Conservation (phyloP, 2,113 vertebrate genomes). For the Zapornia atra region DNA sequence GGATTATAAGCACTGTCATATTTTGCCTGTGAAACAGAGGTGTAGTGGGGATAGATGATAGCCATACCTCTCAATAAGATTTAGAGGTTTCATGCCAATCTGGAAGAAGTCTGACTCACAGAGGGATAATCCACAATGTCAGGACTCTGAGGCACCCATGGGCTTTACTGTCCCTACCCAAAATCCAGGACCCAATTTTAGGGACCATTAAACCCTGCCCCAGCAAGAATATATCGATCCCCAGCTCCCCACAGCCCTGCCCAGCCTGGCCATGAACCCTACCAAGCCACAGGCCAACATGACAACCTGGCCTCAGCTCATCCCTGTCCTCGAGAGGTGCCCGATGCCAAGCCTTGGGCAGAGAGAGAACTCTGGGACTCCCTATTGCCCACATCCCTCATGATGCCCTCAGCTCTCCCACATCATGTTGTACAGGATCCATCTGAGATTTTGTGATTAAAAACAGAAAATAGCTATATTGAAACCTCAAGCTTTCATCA, state of each 20-base stretch:
- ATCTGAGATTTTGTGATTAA: not conserved
- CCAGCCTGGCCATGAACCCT: accelerated
- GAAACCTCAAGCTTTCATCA: not conserved
- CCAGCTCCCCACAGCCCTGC: not conserved
- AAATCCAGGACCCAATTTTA: not conserved
- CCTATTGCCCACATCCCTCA: accelerated
- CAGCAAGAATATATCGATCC: not conserved
- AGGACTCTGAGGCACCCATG: not conserved
- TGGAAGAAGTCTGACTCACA: not conserved
- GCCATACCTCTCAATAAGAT: not conserved
- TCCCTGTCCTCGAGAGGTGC: accelerated
- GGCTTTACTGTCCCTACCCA: not conserved
- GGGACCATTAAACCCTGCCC: accelerated
- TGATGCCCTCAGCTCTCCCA: accelerated
- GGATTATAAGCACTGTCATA: not conserved
- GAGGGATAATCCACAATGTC: not conserved
- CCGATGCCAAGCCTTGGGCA: accelerated
- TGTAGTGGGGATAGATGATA: not conserved
- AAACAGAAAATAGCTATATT: not conserved
- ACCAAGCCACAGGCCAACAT: not conserved
- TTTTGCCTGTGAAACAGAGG: not conserved
- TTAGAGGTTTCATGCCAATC: not conserved
- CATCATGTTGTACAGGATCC: accelerated
- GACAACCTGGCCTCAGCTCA: accelerated
- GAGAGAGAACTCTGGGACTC: accelerated